Evolutionary conservation across 2,797 vertebrate species (phyloP).

Genomic region (Tokudaia muenninki): DNA sequence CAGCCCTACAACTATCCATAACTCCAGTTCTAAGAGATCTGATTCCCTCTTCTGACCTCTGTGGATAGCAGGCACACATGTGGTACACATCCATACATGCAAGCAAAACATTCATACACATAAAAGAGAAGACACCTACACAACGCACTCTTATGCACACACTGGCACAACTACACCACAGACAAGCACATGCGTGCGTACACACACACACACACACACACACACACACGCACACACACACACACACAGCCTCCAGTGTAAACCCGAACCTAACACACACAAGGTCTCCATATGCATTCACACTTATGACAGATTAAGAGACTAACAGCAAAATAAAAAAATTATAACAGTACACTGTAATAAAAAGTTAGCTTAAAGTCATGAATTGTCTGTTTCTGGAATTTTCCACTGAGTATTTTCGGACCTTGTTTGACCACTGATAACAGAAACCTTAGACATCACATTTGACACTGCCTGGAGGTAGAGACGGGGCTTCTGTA

Average conservation of each 20-base stretch:
- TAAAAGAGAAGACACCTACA: neutral
- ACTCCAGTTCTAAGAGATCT: neutral
- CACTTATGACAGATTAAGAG: neutral
- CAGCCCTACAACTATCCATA: neutral
- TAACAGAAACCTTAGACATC: neutral
- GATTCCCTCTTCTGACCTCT: neutral
- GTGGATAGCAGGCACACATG: neutral
- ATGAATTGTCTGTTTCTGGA: neutral
- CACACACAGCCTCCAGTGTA: neutral
- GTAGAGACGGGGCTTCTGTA: neutral
- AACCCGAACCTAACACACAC: neutral
- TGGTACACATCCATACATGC: neutral
- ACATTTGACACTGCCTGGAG: neutral
- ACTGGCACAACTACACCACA: too few species aligned
- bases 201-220: neutral
- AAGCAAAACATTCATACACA: neutral
- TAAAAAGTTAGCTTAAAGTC: neutral
- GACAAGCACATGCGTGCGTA: neutral
- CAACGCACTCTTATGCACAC: neutral
- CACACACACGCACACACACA: neutral
- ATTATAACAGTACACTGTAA: neutral
- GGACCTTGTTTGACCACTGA: neutral
- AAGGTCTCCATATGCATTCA: neutral
- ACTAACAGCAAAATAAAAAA: neutral
- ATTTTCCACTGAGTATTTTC: neutral